Evolutionary conservation across 2,888 invertebrate genomes (phyloP).

Genomic region (Cyclophora punctaria): DNA sequence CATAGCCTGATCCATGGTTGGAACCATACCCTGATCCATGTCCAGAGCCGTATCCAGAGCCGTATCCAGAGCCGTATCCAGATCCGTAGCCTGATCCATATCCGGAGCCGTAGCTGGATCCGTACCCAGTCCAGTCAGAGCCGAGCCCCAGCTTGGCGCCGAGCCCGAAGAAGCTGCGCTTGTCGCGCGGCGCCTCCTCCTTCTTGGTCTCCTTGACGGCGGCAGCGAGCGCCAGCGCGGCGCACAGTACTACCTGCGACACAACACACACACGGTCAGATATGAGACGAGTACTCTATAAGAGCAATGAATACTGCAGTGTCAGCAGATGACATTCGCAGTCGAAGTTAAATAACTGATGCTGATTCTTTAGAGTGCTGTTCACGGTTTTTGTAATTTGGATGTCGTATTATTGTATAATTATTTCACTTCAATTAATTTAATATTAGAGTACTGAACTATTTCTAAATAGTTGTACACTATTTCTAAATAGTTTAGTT

Average conservation of each 20-base stretch:
- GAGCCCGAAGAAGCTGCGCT: conserved; percentile 34
- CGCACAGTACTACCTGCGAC: conserved; percentile 24
- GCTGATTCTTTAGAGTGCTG: too few species aligned
- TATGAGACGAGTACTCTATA: background rate
- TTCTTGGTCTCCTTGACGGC: conserved; percentile 15
- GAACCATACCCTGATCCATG: conserved; percentile 1
- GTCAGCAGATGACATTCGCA: too few species aligned
- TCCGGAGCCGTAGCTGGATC: conserved; percentile 1
- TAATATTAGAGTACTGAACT: too few species aligned
- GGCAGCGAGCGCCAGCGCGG: conserved; percentile 23
- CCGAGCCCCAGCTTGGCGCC: conserved; percentile 8
- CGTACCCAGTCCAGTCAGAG: background rate
- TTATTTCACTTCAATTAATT: too few species aligned
- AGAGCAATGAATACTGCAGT: too few species aligned
- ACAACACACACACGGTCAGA: background rate
- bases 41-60: background rate
- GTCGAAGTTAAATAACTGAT: too few species aligned
- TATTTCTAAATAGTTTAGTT: too few species aligned
- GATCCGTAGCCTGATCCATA: conserved; percentile 3
- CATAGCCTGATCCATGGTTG: conserved; percentile 1
- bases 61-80: conserved; percentile 1
- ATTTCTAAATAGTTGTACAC: too few species aligned
- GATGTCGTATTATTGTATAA: too few species aligned
- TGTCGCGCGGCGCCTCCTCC: conserved; percentile 27
- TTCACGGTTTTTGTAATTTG: too few species aligned